Evolutionary conservation across 2,888 invertebrate genomes (phyloP).

Genomic region (Drosophila picticornis): DNA sequence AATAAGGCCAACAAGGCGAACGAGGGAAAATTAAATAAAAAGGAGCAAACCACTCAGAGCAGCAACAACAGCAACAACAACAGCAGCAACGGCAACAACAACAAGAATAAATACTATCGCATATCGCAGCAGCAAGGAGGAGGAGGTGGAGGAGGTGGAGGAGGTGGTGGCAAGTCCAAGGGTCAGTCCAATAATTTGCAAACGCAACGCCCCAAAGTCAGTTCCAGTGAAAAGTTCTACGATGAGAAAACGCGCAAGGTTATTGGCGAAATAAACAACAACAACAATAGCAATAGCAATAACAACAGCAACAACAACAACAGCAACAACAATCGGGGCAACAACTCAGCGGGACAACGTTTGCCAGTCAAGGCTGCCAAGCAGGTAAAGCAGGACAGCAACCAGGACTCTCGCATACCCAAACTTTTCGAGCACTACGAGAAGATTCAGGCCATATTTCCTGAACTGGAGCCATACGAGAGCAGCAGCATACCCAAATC

Average conservation of each 20-base stretch:
- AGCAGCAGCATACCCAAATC: conserved; percentile 60
- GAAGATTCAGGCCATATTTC: conserved; percentile 92
- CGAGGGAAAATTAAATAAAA: conserved; percentile 63
- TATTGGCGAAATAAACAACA: conserved; percentile 68
- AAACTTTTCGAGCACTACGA: conserved; percentile 90
- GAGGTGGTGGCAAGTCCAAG: conserved; percentile 49
- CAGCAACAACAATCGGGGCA: conserved; percentile 19
- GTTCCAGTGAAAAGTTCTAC: conserved; percentile 69
- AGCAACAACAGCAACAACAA: conserved; percentile 65
- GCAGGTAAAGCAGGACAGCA: conserved; percentile 83
- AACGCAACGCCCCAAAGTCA: conserved; percentile 62
- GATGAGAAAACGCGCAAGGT: conserved; percentile 78
- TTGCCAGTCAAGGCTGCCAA: conserved; percentile 84
- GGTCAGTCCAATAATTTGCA: conserved; percentile 67
- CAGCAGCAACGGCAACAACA: conserved; percentile 48
- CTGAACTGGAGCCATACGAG: conserved; percentile 87
- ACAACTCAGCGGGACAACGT: conserved; percentile 50
- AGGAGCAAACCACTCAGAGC: conserved; percentile 53
- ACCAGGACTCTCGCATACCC: conserved; percentile 87
- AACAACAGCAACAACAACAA: conserved; percentile 33
- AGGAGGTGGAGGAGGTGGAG: conserved; percentile 13
- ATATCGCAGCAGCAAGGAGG: conserved; percentile 76
- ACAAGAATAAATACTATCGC: conserved; percentile 84
- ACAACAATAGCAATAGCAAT: conserved; percentile 19
- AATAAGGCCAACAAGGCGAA: conserved; percentile 50